A percentile compares a stretch with the other conserved stretches of the same genome.
phyloP scores from a whole-genome alignment of 2,113 vertebrate species.

The Corythornis vintsioides region DNA sequence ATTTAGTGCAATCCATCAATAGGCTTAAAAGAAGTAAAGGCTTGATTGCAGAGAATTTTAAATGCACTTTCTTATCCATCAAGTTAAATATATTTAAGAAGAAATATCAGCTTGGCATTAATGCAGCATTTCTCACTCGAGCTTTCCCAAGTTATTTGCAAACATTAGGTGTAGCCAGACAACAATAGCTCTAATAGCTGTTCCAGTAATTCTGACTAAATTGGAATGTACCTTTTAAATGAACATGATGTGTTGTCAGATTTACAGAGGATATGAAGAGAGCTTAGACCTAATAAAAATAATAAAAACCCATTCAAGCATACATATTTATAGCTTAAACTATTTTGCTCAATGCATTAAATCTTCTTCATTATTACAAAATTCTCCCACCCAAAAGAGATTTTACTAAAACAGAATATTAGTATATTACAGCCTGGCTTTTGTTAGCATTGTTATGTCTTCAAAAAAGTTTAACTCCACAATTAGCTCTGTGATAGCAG shows the following conservation, averaged over 20 bases:
- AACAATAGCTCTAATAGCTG: constrained; percentile 11
- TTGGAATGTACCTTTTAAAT: not conserved
- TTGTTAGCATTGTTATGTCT: not conserved
- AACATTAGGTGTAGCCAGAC: constrained; percentile 42
- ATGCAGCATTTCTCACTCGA: constrained; percentile 7
- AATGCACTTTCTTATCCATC: not conserved
- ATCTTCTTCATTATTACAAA: not conserved
- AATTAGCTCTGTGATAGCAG: constrained; percentile 20
- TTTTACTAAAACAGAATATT: not conserved
- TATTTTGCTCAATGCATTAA: not conserved
- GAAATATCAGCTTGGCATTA: constrained; percentile 24
- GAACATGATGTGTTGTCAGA: constrained; percentile 1
- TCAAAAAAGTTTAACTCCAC: constrained; percentile 10
- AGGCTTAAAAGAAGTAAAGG: not conserved
- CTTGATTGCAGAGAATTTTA: not conserved
- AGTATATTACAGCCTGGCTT: constrained; percentile 7
- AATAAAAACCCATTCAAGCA: constrained; percentile 3
- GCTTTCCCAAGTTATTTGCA: constrained; percentile 47
- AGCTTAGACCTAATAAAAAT: constrained; percentile 17
- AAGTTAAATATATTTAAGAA: constrained; percentile 11
- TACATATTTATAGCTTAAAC: constrained; percentile 22
- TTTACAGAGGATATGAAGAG: constrained; percentile 2
- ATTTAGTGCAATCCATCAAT: not conserved
- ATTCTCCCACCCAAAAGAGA: not conserved
- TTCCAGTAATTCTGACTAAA: constrained; percentile 38